Base-by-base conservation (phyloP, 2,797 vertebrate species). In the Labroides dimidiatus region DNA sequence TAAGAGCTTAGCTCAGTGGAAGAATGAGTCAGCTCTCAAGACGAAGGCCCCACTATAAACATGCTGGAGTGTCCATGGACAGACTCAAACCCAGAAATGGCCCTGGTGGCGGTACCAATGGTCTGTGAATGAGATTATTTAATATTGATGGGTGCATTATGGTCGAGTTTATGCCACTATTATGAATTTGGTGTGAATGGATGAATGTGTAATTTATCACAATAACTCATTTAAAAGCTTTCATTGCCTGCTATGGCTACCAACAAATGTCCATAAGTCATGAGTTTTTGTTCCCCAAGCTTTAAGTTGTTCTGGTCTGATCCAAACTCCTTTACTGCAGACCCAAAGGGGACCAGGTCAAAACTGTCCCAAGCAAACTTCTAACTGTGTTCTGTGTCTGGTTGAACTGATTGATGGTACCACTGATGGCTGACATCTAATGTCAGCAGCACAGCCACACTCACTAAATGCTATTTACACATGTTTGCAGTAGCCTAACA, bases 241-340 rank as follows among this genome's bases (percentile, higher is more conserved):
- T 39, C 27, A 47, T 20, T 70, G 51, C 23, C 49, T 41, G 42
- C 24, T 42, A 58, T 36, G 43, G 50, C 45, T 61, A 61, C 61
- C 69, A 59, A 77, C 73, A 70, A 70, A 78, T 20, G 45, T 24
- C 55, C 43, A 52, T 51, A 12, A 19, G 67, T 48, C 56, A 56
- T 64, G 50, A 77, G 33, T 67, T 52, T 49, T 5, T 48, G 51
- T 24, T 39, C 42, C 16, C 47, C 57, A 13, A 17, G 14, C 52
- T 39, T 19, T 10, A n/a, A 70, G 44, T 70, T 63, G 67, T 59
- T 27, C 61, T 71, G 57, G 27, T 70, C 62, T 36, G 43, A 61
- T n/a, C 57, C 37, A 30, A 7, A 37, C 41, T 50, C 19, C 57
- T 33, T 42, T 61, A 49, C 48, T 36, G 19, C 43, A 42, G 11